These are phyloP conservation scores for Lapara coniferarum DNA, from an alignment of 2,888 invertebrate genomes.

Conservation along the genomic window DNA sequence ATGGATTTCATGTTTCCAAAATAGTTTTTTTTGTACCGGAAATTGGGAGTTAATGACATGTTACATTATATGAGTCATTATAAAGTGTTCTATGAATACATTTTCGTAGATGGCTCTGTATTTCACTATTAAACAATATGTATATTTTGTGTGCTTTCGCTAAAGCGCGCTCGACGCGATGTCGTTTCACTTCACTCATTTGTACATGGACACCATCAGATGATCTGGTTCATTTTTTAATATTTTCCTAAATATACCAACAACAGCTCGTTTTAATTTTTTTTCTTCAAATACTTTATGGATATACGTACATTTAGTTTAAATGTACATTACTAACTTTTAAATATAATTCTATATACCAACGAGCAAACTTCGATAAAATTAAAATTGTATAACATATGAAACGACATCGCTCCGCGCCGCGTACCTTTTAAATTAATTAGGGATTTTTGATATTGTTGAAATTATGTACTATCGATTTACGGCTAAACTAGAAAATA, in stretches of 20 bases:
- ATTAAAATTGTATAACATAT: conserved; percentile 83
- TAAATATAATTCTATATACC: conserved; percentile 82
- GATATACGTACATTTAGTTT: conserved; percentile 56
- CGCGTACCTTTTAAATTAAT: conserved; percentile 33
- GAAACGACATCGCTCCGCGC: conserved; percentile 67
- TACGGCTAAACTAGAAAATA: conserved; percentile 76
- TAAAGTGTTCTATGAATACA: conserved; percentile 63
- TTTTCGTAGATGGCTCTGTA: conserved; percentile 78
- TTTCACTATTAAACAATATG: conserved; percentile 76
- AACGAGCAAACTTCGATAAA: conserved; percentile 84
- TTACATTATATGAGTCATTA: conserved; percentile 44
- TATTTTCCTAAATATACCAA: conserved; percentile 84
- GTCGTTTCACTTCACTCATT: conserved; percentile 77
- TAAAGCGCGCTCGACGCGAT: conserved; percentile 58
- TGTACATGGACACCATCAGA: conserved; percentile 89
- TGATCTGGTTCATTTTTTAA: conserved; percentile 84
- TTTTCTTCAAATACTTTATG: conserved; percentile 68
- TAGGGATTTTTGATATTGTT: conserved; percentile 75
- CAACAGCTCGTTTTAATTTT: conserved; percentile 74
- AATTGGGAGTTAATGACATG: conserved; percentile 55
- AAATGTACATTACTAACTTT: conserved; percentile 75
- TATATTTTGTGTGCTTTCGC: conserved; percentile 68
- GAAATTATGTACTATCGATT: conserved; percentile 79
- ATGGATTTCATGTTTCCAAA: conserved; percentile 60
- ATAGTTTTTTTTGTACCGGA: conserved; percentile 76